These are phyloP conservation scores for Tetrao urogallus DNA, from an alignment of 2,113 vertebrate genomes.

Conservation along the genomic window DNA sequence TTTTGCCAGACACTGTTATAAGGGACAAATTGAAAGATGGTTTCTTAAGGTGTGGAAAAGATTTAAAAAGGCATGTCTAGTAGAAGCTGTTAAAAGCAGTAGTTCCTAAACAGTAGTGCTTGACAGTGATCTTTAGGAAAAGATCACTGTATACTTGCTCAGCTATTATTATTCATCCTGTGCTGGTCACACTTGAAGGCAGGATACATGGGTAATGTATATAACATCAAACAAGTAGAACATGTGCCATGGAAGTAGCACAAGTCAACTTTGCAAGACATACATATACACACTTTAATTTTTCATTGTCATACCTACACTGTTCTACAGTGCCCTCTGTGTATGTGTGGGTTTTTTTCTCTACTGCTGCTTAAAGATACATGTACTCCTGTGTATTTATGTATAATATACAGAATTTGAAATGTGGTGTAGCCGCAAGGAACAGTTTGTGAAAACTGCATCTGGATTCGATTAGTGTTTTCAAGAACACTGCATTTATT, in stretches of 20 bases:
- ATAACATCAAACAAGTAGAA: not conserved
- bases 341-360: not conserved
- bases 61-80: not conserved
- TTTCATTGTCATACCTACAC: not conserved
- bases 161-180: not conserved
- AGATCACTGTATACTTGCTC: not conserved
- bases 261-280: not conserved
- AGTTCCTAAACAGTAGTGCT: not conserved
- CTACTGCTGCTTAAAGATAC: not conserved
- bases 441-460: not conserved
- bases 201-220: not conserved
- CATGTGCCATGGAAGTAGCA: not conserved
- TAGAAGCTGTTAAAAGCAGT: not conserved
- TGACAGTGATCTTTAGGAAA: not conserved
- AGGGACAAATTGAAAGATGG: not conserved
- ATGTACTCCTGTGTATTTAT: not conserved
- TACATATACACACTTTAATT: not conserved
- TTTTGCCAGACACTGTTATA: not conserved
- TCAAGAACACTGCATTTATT: not conserved
- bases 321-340: not conserved
- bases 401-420: not conserved
- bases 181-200: not conserved
- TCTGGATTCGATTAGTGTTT: slow-evolving; percentile 30
- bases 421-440: not conserved
- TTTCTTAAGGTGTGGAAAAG: not conserved